Evolutionary conservation across 2,888 invertebrate species (phyloP).

Genomic region (Latrodectus elegans): DNA sequence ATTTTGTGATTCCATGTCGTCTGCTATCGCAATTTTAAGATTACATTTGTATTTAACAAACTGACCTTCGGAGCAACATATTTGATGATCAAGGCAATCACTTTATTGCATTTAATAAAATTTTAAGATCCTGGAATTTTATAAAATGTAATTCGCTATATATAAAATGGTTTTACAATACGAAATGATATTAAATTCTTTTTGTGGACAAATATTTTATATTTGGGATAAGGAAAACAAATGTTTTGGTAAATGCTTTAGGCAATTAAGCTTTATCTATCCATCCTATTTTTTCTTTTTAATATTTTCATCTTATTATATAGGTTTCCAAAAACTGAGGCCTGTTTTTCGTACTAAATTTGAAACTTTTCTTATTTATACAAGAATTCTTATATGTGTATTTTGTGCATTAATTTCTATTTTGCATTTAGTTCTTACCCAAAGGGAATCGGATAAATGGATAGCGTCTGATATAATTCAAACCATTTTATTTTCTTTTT

Average conservation of each 20-base stretch:
- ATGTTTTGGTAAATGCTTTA: constrained; percentile 45
- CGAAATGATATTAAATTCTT: neutral
- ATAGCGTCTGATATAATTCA: constrained; percentile 15
- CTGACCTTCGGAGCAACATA: no score
- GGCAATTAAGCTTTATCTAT: constrained; percentile 46
- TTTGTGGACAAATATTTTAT: constrained; percentile 24
- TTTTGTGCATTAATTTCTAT: neutral
- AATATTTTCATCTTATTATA: constrained; percentile 39
- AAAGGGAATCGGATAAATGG: neutral
- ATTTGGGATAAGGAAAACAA: constrained; percentile 23
- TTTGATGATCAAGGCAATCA: no score
- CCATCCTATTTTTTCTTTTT: constrained; percentile 39
- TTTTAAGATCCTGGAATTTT: no score
- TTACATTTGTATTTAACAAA: no score
- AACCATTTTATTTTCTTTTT: constrained; percentile 5
- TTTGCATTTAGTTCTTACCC: constrained; percentile 11
- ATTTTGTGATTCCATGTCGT: no score
- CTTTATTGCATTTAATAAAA: no score
- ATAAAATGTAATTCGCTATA: no score
- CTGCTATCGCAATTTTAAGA: no score
- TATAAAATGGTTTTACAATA: no score
- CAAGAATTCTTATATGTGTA: constrained; percentile 18
- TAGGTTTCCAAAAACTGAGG: constrained; percentile 22
- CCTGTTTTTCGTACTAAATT: constrained; percentile 8
- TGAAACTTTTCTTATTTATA: constrained; percentile 21